phyloP scores from a whole-genome alignment of 2,888 invertebrate genomes.

The Drosophila histrio region DNA sequence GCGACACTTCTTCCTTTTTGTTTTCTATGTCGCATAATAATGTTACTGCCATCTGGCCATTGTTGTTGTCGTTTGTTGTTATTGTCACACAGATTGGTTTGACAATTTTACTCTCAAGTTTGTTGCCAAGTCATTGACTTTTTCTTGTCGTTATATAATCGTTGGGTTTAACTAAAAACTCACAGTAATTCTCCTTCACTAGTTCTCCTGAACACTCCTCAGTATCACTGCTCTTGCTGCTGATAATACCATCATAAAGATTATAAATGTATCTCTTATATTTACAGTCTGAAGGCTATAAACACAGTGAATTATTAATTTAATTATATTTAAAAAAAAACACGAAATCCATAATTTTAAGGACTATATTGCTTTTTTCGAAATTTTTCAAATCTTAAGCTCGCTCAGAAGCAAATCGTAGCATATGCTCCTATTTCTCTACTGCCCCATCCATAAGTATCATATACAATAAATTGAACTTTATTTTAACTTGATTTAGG shows the following conservation, averaged over 20 bases:
- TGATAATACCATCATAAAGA: too few species aligned
- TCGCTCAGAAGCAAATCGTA: background rate
- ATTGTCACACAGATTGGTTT: slow-evolving; percentile 18
- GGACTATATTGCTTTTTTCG: too few species aligned
- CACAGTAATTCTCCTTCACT: too few species aligned
- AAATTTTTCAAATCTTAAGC: too few species aligned
- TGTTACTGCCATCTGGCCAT: slow-evolving; percentile 33
- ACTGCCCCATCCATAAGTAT: background rate
- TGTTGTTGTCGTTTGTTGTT: slow-evolving; percentile 18
- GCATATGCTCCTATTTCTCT: background rate
- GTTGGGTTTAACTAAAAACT: too few species aligned
- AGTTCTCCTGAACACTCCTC: too few species aligned
- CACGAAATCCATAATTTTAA: too few species aligned
- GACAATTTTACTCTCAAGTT: slow-evolving; percentile 17
- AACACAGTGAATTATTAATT: too few species aligned
- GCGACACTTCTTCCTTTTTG: slow-evolving; percentile 15
- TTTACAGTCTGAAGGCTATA: too few species aligned
- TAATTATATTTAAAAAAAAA: too few species aligned
- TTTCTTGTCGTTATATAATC: slow-evolving; percentile 5
- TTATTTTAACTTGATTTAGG: slow-evolving; percentile 24
- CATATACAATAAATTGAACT: background rate
- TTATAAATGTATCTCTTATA: too few species aligned
- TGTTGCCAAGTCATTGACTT: slow-evolving; percentile 20
- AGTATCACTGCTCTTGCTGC: too few species aligned
- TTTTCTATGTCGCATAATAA: slow-evolving; percentile 35